A percentile compares a stretch with the other conserved stretches of the same genome.
Evolutionary conservation across 2,113 vertebrate genomes (phyloP).

Genomic region (Odontesthes bonariensis): DNA sequence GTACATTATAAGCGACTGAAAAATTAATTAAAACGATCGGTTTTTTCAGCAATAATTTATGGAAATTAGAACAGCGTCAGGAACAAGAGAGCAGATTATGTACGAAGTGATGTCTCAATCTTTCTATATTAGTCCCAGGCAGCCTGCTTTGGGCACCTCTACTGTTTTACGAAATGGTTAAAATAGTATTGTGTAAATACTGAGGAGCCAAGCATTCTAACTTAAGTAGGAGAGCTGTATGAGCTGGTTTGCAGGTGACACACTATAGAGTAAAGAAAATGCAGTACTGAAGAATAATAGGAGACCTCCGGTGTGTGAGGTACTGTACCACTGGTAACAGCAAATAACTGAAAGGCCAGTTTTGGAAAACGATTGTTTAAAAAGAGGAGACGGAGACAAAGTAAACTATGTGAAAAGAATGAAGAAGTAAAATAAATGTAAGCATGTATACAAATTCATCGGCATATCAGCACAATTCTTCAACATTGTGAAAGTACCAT

Average conservation of each 20-base stretch:
- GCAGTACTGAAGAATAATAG: too few species aligned
- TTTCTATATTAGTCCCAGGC: constrained; percentile 21
- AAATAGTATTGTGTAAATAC: background rate
- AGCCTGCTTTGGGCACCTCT: constrained; percentile 14
- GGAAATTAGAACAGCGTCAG: constrained; percentile 12
- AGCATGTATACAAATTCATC: too few species aligned
- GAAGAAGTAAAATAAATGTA: too few species aligned
- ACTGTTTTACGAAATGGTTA: constrained; percentile 4
- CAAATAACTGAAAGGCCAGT: background rate
- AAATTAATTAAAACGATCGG: constrained; percentile 43
- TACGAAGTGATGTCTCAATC: constrained; percentile 3
- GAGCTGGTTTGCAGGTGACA: background rate
- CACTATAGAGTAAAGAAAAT: background rate
- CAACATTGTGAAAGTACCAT: too few species aligned
- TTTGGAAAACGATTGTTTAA: background rate
- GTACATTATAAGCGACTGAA: constrained; percentile 27
- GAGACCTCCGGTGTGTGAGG: too few species aligned
- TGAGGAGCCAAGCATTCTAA: too few species aligned
- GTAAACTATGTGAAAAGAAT: too few species aligned
- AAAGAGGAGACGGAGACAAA: too few species aligned
- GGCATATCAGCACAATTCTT: too few species aligned
- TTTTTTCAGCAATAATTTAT: constrained; percentile 43
- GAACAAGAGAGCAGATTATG: constrained; percentile 30
- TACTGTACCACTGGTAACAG: background rate
- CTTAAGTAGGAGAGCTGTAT: too few species aligned